Conservation (phyloP, 2,113 vertebrate genomes). For the Jaculus jaculus region DNA sequence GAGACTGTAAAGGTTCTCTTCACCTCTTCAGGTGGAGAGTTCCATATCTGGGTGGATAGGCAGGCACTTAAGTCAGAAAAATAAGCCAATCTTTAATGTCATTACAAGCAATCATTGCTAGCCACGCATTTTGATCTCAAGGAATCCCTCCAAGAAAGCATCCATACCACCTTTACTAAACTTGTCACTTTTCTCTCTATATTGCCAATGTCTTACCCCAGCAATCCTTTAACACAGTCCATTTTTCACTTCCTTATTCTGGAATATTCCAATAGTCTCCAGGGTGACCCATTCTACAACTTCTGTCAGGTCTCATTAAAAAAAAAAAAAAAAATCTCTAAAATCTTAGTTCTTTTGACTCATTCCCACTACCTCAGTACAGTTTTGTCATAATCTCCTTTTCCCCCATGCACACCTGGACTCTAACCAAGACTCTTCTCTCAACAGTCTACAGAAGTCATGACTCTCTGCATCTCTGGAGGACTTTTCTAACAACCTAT, state of each 20-base stretch:
- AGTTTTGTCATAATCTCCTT: too few relatives aligned
- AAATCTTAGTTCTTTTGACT: neutral
- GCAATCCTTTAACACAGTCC: neutral
- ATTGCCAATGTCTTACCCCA: neutral
- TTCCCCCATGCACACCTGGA: neutral
- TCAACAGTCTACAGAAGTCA: neutral
- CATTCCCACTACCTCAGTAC: neutral
- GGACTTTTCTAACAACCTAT: neutral
- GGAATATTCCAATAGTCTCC: neutral
- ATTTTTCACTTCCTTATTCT: neutral
- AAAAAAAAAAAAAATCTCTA: neutral
- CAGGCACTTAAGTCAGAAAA: neutral
- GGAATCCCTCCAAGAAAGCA: neutral
- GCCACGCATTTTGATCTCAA: neutral
- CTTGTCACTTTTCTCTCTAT: neutral
- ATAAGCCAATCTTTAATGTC: accelerated
- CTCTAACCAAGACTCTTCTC: neutral
- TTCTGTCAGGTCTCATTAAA: neutral
- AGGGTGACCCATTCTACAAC: neutral
- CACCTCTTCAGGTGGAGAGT: neutral
- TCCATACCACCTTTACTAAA: neutral
- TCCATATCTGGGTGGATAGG: neutral
- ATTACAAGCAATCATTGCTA: neutral
- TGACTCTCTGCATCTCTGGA: neutral
- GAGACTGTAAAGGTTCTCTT: neutral